A percentile compares a stretch with the other conserved stretches of the same genome.
phyloP scores from a whole-genome alignment of 2,888 invertebrate genomes.

The Apamea monoglypha region DNA sequence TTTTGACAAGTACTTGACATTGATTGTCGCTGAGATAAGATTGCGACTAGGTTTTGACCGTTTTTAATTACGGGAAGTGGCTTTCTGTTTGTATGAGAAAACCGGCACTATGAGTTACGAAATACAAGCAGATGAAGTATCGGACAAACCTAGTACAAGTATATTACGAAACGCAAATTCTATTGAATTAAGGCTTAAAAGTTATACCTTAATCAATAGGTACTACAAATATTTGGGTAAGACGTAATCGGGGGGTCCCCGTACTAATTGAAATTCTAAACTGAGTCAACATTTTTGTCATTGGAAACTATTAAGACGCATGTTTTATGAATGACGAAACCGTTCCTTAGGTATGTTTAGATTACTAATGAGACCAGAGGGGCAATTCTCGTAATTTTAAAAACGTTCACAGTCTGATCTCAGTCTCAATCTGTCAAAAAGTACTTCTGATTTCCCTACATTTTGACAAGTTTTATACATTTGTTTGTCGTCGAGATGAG shows the following conservation, averaged over 20 bases:
- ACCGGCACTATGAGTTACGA: neutral
- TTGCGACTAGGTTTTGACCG: too few species aligned
- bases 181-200: slow-evolving; percentile 24
- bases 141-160: neutral
- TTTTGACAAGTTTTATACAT: too few species aligned
- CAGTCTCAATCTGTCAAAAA: too few species aligned
- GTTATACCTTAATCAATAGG: slow-evolving; percentile 24
- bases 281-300: slow-evolving; percentile 17
- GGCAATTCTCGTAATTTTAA: too few species aligned
- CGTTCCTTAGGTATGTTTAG: neutral
- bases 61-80: too few species aligned
- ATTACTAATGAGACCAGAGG: neutral
- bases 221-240: slow-evolving; percentile 20
- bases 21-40: too few species aligned
- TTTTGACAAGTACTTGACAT: too few species aligned
- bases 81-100: neutral
- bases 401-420: too few species aligned
- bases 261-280: slow-evolving; percentile 16
- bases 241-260: slow-evolving; percentile 22
- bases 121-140: neutral
- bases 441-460: too few species aligned
- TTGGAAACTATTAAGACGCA: slow-evolving; percentile 19
- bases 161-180: slow-evolving; percentile 22
- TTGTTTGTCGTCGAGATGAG: too few species aligned
- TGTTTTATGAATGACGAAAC: slow-evolving; percentile 11